These are phyloP conservation scores for Metopia argyrocephala DNA, from an alignment of 2,888 invertebrate species.

Conservation along the genomic window DNA sequence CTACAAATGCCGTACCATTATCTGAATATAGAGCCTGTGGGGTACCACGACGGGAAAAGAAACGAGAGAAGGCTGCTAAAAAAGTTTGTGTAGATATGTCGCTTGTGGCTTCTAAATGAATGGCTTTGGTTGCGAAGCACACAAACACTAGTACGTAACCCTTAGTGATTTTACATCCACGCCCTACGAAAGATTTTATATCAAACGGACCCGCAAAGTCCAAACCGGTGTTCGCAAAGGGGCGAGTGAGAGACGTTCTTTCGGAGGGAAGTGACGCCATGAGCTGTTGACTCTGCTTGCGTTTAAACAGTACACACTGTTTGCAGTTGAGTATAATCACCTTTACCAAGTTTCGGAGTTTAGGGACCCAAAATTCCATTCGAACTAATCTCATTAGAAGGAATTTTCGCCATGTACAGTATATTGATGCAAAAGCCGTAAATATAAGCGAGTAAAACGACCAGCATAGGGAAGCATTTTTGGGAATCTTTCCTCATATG, in stretches of 20 bases:
- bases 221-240: not conserved
- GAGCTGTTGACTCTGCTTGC: not conserved
- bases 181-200: conserved; percentile 9
- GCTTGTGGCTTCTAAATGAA: no score
- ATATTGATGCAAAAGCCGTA: not conserved
- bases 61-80: conserved; percentile 24
- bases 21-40: conserved; percentile 3
- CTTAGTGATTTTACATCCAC: conserved; percentile 12
- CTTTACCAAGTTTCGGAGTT: conserved; percentile 1
- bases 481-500: not conserved
- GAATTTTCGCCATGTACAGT: not conserved
- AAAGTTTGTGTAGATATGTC: conserved; percentile 13
- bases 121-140: no score
- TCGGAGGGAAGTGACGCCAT: conserved; percentile 9
- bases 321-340: conserved; percentile 1
- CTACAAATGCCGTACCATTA: conserved; percentile 17
- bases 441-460: not conserved
- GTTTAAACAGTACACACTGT: not conserved
- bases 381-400: no score
- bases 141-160: conserved; percentile 1
- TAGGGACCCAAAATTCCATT: not conserved
- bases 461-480: not conserved
- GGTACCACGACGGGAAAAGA: not conserved
- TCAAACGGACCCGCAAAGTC: conserved; percentile 10
- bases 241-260: not conserved